Percentiles rank a stretch among this genome's conserved stretches.
phyloP scores from a whole-genome alignment of 2,888 invertebrate species.

The Crematogaster levior region DNA sequence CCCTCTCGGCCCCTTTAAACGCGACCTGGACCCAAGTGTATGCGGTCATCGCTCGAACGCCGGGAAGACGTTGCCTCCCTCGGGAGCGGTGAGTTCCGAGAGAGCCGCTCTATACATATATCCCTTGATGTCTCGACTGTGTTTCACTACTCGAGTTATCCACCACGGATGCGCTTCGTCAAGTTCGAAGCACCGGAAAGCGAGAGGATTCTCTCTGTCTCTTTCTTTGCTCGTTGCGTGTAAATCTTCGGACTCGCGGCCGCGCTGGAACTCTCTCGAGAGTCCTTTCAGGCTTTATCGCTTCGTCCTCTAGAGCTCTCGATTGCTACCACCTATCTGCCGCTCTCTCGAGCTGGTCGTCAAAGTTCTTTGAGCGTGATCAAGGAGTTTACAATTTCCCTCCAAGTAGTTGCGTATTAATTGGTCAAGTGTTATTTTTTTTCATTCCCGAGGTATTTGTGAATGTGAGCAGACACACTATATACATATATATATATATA shows the following conservation, averaged over 20 bases:
- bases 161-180: conserved; percentile 53
- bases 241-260: conserved; percentile 48
- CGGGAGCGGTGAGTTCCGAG: conserved; percentile 54
- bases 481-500: too few relatives aligned
- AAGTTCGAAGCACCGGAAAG: conserved; percentile 57
- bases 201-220: conserved; percentile 41
- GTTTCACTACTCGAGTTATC: conserved; percentile 49
- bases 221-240: conserved; percentile 25
- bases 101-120: conserved; percentile 13
- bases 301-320: conserved; percentile 36
- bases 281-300: conserved; percentile 52
- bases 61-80: conserved; percentile 51
- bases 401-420: conserved; percentile 21
- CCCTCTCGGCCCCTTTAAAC: conserved; percentile 48
- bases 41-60: conserved; percentile 55
- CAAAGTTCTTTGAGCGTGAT: conserved; percentile 37
- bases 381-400: conserved; percentile 32
- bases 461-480: too few relatives aligned
- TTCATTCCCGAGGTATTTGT: background rate
- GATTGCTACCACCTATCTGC: conserved; percentile 30
- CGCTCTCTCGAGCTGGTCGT: conserved; percentile 28
- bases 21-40: conserved; percentile 1
- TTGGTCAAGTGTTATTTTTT: background rate
- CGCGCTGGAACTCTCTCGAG: conserved; percentile 37
- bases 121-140: conserved; percentile 59